Evolutionary conservation across 2,888 invertebrate species (phyloP).

Genomic region (Andrena minutula): DNA sequence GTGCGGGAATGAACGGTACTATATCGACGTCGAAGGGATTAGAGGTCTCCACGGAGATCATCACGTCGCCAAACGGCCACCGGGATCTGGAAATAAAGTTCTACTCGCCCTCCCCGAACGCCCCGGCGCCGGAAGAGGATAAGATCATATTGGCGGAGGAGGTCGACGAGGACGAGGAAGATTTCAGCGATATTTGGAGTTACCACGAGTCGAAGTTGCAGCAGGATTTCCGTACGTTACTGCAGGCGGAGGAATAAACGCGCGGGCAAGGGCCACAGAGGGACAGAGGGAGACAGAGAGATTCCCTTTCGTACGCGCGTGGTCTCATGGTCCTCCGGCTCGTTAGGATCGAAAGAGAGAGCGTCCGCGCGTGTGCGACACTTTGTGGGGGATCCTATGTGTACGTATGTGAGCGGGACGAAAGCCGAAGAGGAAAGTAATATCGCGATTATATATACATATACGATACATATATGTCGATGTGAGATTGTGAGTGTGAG

Average conservation of each 20-base stretch:
- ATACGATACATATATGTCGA: background rate
- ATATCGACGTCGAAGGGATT: constrained; percentile 85
- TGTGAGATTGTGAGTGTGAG: constrained; percentile 41
- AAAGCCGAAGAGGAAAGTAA: background rate
- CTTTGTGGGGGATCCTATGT: constrained; percentile 14
- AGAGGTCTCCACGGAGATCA: constrained; percentile 92
- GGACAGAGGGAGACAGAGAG: background rate
- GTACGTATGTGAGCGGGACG: constrained; percentile 41
- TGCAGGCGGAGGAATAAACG: constrained; percentile 82
- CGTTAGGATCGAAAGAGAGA: constrained; percentile 24
- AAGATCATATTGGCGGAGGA: constrained; percentile 72
- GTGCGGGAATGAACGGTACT: constrained; percentile 27
- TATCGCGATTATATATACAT: too few relatives aligned
- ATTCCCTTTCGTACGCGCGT: constrained; percentile 9
- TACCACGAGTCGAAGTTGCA: constrained; percentile 83
- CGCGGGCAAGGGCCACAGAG: background rate
- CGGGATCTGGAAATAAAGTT: constrained; percentile 92
- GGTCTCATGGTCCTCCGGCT: constrained; percentile 18
- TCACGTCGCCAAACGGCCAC: constrained; percentile 91
- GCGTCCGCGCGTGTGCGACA: constrained; percentile 21
- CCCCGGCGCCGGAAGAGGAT: constrained; percentile 79
- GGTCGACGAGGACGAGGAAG: constrained; percentile 76
- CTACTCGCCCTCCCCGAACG: constrained; percentile 88
- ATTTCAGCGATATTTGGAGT: constrained; percentile 83
- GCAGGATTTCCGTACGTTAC: constrained; percentile 82